Evolutionary conservation across 2,113 vertebrate species (phyloP), one percentile per base, ranked within the genome.

Genomic region (Cephalopholis sonnerati): DNA sequence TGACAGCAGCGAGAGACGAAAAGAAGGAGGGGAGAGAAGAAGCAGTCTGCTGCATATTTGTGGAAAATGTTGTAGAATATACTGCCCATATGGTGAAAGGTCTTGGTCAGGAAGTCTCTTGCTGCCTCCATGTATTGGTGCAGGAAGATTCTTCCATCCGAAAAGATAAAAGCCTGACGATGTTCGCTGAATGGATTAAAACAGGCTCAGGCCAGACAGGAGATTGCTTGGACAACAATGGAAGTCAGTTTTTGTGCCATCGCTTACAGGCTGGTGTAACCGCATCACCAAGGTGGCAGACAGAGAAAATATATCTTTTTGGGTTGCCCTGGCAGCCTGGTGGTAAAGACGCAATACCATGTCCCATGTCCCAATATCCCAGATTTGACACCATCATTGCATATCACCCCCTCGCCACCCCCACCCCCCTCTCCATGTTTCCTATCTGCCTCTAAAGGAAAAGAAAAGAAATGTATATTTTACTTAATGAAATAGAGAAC

Each of bases 1-100:
- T 39, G 50, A 74, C 44, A 72, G 50, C 20, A 8, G 24, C 77
- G 50, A 48, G 51, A 62, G 39, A 81, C 55, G 66, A 32, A 20
- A 13, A 17, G 48, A 50, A 17, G 48, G 1, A 24, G 7, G 27
- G 44, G 67, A 53, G 29, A 18, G 2, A 12, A 12, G n/a, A 20
- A 13, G 12, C 39, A 44, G 46, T 68, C 29, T 62, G 54, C 46
- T 64, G 59, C 32, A 69, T 1, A 2, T 77, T 72, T 57, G 15
- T 39, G 25, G 54, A 46, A 68, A 78, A 36, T 5, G n/a, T 0
- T 55, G 29, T n/a, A 59, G 22, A 48, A 39, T 41, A 55, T 66
- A 6, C 22, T 51, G 27, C 15, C 63, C 22, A 16, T 53, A 39
- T 29, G 18, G 22, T 46, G n/a, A 46, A 68, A 75, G 24, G 29